Conservation (phyloP, 2,113 vertebrate species). For the Psophia crepitans region DNA sequence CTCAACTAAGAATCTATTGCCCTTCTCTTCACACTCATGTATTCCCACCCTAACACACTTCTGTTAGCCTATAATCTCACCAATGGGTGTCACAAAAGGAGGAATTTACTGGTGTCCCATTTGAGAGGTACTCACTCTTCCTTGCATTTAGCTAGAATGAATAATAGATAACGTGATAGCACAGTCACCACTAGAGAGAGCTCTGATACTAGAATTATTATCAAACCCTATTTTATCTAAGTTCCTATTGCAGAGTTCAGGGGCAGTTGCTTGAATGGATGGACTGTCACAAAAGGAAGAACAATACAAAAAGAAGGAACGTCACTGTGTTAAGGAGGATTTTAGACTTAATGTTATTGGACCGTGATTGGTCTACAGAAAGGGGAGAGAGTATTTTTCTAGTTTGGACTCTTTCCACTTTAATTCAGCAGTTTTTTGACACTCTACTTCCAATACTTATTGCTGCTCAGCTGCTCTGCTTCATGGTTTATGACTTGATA, state of each 20-base stretch:
- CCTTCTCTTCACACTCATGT: background rate
- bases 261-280: background rate
- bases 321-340: background rate
- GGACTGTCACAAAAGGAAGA: background rate
- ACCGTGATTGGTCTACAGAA: background rate
- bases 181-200: conserved; percentile 56
- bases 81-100: background rate
- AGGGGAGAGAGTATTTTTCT: background rate
- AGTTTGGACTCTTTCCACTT: conserved; percentile 14
- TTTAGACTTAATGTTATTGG: background rate
- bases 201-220: conserved; percentile 45
- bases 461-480: conserved; percentile 3
- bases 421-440: conserved; percentile 46
- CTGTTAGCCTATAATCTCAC: background rate
- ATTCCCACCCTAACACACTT: background rate
- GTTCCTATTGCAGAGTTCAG: background rate
- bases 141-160: background rate
- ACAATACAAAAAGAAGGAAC: background rate
- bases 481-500: conserved; percentile 42
- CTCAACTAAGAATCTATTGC: background rate
- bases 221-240: background rate
- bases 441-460: conserved; percentile 20
- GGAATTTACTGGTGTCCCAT: background rate
- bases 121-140: background rate
- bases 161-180: background rate